phyloP scores from a whole-genome alignment of 2,797 vertebrate genomes.

The Muscicapa striata region DNA sequence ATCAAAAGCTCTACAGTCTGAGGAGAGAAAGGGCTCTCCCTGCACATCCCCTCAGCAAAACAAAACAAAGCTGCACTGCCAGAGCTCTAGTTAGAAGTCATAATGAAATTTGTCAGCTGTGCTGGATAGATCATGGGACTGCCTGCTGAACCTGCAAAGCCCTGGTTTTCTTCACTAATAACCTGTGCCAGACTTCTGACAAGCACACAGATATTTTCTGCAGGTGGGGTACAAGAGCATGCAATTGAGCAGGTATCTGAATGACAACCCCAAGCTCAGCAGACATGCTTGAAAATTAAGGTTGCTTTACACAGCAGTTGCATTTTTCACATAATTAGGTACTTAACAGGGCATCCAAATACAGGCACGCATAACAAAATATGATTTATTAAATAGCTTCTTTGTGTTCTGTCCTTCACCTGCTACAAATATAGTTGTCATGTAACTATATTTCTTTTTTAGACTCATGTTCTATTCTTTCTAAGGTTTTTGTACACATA shows the following conservation, averaged over 20 bases:
- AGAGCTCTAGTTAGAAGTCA: not conserved
- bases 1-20: not conserved
- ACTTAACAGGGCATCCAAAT: constrained; percentile 50
- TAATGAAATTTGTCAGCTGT: not conserved
- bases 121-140: not conserved
- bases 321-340: constrained; percentile 54
- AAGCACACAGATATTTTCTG: not conserved
- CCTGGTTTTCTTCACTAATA: not conserved
- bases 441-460: not conserved
- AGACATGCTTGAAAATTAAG: constrained; percentile 46
- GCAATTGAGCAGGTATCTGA: not conserved
- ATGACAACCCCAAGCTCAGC: not conserved
- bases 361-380: not conserved
- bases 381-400: constrained; percentile 46
- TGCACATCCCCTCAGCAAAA: not conserved
- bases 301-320: constrained; percentile 5
- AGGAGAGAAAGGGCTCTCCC: not conserved
- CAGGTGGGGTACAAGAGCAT: not conserved
- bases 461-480: not conserved
- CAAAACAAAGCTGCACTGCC: not conserved
- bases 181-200: not conserved
- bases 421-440: not conserved
- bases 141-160: not conserved
- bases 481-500: not conserved
- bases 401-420: not conserved